A percentile compares a stretch with the other conserved stretches of the same genome.
Evolutionary conservation across 2,797 vertebrate genomes (phyloP).

Genomic region (Philypnodon macrostomus): DNA sequence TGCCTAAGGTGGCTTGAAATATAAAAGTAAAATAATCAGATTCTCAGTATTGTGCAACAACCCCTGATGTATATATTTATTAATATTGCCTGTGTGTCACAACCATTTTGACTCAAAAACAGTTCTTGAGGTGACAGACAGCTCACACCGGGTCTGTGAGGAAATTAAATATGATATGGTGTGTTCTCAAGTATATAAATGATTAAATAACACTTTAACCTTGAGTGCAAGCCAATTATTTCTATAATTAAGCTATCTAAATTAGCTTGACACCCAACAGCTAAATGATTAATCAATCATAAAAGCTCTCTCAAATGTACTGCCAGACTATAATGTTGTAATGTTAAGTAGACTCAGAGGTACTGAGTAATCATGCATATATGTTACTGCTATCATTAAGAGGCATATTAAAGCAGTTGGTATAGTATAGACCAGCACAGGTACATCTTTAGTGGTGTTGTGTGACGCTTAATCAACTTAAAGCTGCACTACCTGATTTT

Average conservation of each 20-base stretch:
- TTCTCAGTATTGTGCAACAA: too few relatives aligned
- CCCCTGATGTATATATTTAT: too few relatives aligned
- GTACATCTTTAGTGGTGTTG: not conserved
- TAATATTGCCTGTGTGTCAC: too few relatives aligned
- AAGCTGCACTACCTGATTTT: too few relatives aligned
- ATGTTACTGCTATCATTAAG: conserved; percentile 10
- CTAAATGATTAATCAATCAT: conserved; percentile 66
- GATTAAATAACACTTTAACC: conserved; percentile 74
- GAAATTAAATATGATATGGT: conserved; percentile 55
- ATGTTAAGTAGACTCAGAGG: conserved; percentile 28
- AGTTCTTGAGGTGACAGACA: conserved; percentile 11
- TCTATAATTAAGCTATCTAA: conserved; percentile 67
- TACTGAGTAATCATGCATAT: conserved; percentile 23
- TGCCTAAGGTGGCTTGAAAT: too few relatives aligned
- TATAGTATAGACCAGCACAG: conserved; percentile 4
- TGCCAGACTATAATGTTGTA: conserved; percentile 31
- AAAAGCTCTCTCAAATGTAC: conserved; percentile 38
- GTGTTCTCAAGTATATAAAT: conserved; percentile 62
- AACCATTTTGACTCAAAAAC: conserved; percentile 2
- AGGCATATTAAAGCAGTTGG: conserved; percentile 2
- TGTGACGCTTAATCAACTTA: too few relatives aligned
- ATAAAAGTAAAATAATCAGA: too few relatives aligned
- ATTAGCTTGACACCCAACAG: conserved; percentile 57
- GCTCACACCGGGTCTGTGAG: conserved; percentile 10
- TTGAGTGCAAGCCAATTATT: conserved; percentile 70